These are phyloP conservation scores for Alcedo atthis DNA, from an alignment of 2,797 vertebrate species.

Conservation along the genomic window DNA sequence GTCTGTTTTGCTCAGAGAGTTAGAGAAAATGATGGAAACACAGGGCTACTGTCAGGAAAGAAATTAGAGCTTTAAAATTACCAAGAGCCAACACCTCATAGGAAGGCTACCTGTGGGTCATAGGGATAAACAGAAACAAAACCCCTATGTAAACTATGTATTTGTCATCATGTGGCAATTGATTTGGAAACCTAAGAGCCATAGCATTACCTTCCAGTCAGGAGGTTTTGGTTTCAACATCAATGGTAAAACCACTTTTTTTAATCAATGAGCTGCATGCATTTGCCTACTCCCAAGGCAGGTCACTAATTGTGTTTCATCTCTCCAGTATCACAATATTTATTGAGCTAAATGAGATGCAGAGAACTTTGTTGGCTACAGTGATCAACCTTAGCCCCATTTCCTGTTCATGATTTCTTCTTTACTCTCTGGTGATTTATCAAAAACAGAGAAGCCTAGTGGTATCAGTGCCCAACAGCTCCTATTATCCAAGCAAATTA, in stretches of 20 bases:
- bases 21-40: conserved; percentile 7
- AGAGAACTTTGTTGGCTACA: neutral
- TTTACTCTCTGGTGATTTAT: neutral
- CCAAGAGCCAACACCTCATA: neutral
- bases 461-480: neutral
- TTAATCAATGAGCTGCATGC: neutral
- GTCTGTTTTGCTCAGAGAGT: neutral
- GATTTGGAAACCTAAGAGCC: neutral
- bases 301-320: neutral
- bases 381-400: neutral
- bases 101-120: neutral
- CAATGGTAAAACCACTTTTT: neutral
- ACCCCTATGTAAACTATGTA: rapidly evolving
- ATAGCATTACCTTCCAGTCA: neutral
- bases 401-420: neutral
- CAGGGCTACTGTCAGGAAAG: neutral
- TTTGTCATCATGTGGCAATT: neutral
- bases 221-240: neutral
- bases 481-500: neutral
- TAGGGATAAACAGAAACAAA: rapidly evolving
- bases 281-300: neutral
- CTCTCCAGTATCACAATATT: neutral
- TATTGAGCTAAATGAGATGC: neutral
- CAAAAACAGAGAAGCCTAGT: neutral
- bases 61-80: neutral